Base-by-base conservation (phyloP, 2,797 vertebrate genomes). In the Picus viridis region DNA sequence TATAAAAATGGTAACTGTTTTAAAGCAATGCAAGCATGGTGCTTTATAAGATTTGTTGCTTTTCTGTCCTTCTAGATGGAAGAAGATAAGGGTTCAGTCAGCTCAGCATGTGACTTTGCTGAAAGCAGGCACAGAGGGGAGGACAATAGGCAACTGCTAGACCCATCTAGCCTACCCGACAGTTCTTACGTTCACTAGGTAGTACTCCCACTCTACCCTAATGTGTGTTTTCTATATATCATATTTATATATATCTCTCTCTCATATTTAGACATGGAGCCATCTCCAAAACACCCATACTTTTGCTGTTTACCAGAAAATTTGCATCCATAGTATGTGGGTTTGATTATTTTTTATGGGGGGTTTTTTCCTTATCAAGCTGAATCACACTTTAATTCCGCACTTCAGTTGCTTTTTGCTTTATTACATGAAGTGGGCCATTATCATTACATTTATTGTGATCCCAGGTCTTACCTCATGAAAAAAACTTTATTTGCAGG, bases 81-180 rank as follows among this genome's bases (percentile, higher is more conserved):
- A 99, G 98, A 99, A 98, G 98, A 98, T 98, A 98, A 98, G 98
- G 98, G 98, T 98, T 99, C 99, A 99, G 98, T 99, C 99, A 97
- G 98, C 98, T 98, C 99, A 99, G 98, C 99, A 99, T 98, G 98
- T 99, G 98, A 99, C 98, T 98, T 98, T 99, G 98, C 99, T 99
- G 98, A 99, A 99, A 98, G 98, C 98, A 97, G 98, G 98, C 98
- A 98, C 98, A 98, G 98, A 99, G 98, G 98, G 98, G 98, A 99
- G 98, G 98, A 99, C 98, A 98, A 98, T 98, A 98, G 98, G 98
- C 98, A 98, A 98, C 99, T 99, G 98, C 98, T 99, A 99, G 98
- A 98, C 98, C 98, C 98, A 98, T 97, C 98, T 98, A 97, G 96
- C 94, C 97, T 92, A 87, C 97, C 97, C 96, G 95, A 95, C 96